Conservation (phyloP, 2,888 invertebrate genomes). For the Tenthredo scrophulariae region DNA sequence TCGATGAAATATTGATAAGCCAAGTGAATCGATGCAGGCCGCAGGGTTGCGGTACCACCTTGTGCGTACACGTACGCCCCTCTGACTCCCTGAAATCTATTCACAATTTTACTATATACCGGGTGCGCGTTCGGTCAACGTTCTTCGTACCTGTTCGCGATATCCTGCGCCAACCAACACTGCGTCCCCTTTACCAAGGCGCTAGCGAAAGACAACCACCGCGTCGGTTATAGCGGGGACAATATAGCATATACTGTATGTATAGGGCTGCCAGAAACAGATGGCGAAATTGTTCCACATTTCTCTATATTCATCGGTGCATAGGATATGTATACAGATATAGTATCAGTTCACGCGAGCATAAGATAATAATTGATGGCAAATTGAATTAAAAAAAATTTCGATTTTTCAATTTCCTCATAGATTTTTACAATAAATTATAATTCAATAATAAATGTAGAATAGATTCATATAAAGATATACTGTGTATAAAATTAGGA, state of each 20-base stretch:
- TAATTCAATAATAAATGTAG: neutral
- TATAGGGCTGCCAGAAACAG: neutral
- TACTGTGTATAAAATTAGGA: too few species aligned
- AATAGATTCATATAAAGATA: too few species aligned
- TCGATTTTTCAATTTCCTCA: neutral
- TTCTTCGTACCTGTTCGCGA: conserved; percentile 35
- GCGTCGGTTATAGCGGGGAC: neutral
- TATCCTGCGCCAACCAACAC: conserved; percentile 53
- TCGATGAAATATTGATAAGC: conserved; percentile 60
- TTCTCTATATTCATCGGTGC: neutral
- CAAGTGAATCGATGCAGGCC: conserved; percentile 59
- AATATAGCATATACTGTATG: neutral
- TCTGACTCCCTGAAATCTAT: conserved; percentile 48
- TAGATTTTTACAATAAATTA: neutral
- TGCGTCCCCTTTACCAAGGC: conserved; percentile 37
- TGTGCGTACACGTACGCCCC: conserved; percentile 58
- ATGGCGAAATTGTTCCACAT: neutral
- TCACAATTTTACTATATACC: conserved; percentile 47
- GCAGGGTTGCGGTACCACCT: conserved; percentile 60
- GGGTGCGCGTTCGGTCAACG: conserved; percentile 42
- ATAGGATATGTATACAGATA: neutral
- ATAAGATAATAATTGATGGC: too few species aligned
- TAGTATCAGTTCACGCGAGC: neutral
- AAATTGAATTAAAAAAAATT: too few species aligned
- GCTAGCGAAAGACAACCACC: conserved; percentile 22